Conservation (phyloP, 2,797 vertebrate genomes). For the Sebastes hopkinsi region DNA sequence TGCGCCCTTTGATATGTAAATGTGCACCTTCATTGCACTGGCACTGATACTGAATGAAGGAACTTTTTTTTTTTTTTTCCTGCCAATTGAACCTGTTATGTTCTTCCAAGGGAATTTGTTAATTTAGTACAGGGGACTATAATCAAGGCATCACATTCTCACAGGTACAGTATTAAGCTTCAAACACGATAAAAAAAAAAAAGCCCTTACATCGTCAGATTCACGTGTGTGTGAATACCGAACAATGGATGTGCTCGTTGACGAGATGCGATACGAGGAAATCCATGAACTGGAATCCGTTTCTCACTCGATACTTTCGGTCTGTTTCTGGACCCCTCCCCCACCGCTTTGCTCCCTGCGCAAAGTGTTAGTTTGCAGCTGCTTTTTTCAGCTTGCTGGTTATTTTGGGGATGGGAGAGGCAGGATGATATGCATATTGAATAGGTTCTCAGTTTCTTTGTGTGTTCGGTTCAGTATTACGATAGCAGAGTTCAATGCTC, state of each 20-base stretch:
- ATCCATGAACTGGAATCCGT: conserved; percentile 19
- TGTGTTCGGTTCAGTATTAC: conserved; percentile 54
- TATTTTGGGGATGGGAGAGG: conserved; percentile 68
- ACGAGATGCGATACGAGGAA: conserved; percentile 13
- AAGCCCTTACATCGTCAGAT: conserved; percentile 14
- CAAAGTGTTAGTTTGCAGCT: conserved; percentile 39
- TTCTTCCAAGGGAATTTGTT: conserved; percentile 68
- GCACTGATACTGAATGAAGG: conserved; percentile 75
- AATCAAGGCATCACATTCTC: conserved; percentile 61
- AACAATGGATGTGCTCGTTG: conserved; percentile 24
- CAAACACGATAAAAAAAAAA: conserved; percentile 1
- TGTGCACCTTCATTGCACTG: conserved; percentile 85
- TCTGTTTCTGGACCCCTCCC: conserved; percentile 25
- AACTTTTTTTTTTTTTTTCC: conserved; percentile 40
- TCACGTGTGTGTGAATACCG: background rate
- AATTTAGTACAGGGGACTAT: conserved; percentile 57
- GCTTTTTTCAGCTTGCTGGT: conserved; percentile 25
- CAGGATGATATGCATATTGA: conserved; percentile 74
- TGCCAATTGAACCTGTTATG: conserved; percentile 62
- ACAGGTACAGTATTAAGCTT: conserved; percentile 40
- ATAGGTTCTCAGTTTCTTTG: conserved; percentile 60
- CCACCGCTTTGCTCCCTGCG: conserved; percentile 2
- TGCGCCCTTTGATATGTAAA: conserved; percentile 86
- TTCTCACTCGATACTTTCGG: conserved; percentile 7
- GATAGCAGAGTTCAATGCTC: conserved; percentile 51